Base-by-base conservation (phyloP, 2,888 invertebrate genomes). In the Dynastes hyllus region DNA sequence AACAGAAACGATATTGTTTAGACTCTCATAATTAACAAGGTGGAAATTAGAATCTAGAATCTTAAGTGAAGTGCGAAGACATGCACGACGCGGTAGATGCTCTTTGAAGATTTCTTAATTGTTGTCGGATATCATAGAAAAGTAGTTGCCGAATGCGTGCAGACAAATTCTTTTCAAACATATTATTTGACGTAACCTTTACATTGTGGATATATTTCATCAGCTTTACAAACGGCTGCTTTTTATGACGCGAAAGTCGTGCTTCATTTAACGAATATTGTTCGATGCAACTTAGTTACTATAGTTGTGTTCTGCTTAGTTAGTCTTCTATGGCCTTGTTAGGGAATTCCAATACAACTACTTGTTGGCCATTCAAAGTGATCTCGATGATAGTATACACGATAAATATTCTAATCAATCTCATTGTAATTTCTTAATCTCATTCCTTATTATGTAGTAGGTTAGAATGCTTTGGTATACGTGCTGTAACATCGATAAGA, bases 71-170 rank as follows among this genome's bases (percentile, higher is more conserved):
- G 40, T 73, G 58, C 55, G 22, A 11, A 29, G 16, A 73, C 37
- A 40, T 11, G 16, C 37, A 73, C 51, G 51, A 29, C 37, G 73
- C 73, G 40, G 73, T 45, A 40, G n/a, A 58, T 22, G 4, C 37
- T 58, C 73, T 27, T 73, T 73, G 55, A 73, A 40, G 40, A 22
- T 37, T 73, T 6, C 3, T 40, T 37, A 37, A 70, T 61, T 71
- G 58, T 71, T 71, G 67, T 71, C 58, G 11, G 55, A 58, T 58
- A 58, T 70, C 70, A 53, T 32, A 70, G 55, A 58, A 58, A 37
- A 22, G 22, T 32, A 58, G 37, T 73, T 51, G 40, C 37, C 16
- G 40, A 40, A 73, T 73, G 40, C 73, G n/a, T 45, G 73, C 40
- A 58, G 51, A 11, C 37, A 40, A 58, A 58, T 37, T 58, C 55